phyloP scores from a whole-genome alignment of 2,888 invertebrate genomes.

The Leuctra nigra region DNA sequence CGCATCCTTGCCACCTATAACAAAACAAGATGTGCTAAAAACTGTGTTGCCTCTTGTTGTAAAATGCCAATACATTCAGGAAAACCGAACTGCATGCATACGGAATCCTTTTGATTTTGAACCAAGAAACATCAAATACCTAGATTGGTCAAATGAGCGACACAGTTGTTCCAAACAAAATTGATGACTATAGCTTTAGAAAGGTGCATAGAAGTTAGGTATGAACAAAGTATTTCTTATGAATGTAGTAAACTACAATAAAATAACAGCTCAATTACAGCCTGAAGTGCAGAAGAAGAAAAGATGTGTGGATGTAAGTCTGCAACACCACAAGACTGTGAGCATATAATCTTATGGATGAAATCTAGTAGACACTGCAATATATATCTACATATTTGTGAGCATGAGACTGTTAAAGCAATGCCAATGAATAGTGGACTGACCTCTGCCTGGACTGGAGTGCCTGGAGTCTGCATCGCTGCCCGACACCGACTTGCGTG shows the following conservation, averaged over 20 bases:
- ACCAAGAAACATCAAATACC: neutral
- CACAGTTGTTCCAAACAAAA: too few relatives aligned
- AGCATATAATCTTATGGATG: neutral
- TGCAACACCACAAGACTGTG: neutral
- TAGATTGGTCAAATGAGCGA: too few relatives aligned
- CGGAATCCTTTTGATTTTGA: neutral
- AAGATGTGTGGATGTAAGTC: neutral
- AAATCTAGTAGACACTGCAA: neutral
- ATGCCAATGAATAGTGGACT: neutral
- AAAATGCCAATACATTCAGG: too few relatives aligned
- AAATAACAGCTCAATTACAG: too few relatives aligned
- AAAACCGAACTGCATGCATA: too few relatives aligned
- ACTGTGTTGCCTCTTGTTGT: neutral
- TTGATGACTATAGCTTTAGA: too few relatives aligned
- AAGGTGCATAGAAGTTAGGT: too few relatives aligned
- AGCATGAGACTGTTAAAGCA: too few relatives aligned
- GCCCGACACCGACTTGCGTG: constrained; percentile 54
- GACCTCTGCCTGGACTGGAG: constrained; percentile 18
- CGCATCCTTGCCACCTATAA: neutral
- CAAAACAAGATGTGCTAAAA: neutral
- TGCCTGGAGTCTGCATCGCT: constrained; percentile 41
- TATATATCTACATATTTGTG: neutral
- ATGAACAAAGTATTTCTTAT: too few relatives aligned
- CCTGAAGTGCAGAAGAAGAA: too few relatives aligned
- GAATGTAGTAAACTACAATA: too few relatives aligned